These are phyloP conservation scores for Mesaphorura yosii DNA, from an alignment of 1,140 invertebrate species.

Conservation along the genomic window DNA sequence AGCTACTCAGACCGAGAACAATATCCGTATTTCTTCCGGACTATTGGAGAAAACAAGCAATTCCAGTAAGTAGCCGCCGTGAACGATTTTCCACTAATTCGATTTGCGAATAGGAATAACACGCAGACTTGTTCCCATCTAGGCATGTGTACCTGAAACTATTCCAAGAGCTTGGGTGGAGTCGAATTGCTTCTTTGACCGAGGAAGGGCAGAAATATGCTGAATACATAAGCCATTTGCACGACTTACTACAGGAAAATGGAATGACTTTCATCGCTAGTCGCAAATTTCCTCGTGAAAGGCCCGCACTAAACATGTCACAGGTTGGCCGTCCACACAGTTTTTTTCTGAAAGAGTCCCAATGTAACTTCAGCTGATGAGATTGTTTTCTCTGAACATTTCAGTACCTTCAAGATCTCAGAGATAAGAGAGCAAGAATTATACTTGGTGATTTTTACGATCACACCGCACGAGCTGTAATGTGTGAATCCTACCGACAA, in stretches of 20 bases:
- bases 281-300: constrained; percentile 51
- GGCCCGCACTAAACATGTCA: constrained; percentile 13
- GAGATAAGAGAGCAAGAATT: constrained; percentile 50
- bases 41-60: constrained; percentile 65
- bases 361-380: background rate
- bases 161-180: constrained; percentile 55
- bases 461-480: constrained; percentile 43
- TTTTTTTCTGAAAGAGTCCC: background rate
- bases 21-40: constrained; percentile 73
- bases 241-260: constrained; percentile 49
- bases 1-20: constrained; percentile 53
- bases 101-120: background rate
- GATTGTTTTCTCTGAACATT: constrained; percentile 30
- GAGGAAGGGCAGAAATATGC: constrained; percentile 70
- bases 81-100: background rate
- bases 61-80: constrained; percentile 51
- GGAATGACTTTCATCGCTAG: constrained; percentile 56
- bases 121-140: constrained; percentile 5
- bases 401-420: constrained; percentile 57
- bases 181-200: constrained; percentile 56
- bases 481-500: constrained; percentile 52
- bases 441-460: constrained; percentile 71
- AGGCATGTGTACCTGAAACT: constrained; percentile 55
- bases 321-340: constrained; percentile 5
- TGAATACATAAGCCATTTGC: constrained; percentile 61